These are phyloP conservation scores for Rhodinocichla rosea DNA, from an alignment of 2,113 vertebrate species.

Conservation along the genomic window DNA sequence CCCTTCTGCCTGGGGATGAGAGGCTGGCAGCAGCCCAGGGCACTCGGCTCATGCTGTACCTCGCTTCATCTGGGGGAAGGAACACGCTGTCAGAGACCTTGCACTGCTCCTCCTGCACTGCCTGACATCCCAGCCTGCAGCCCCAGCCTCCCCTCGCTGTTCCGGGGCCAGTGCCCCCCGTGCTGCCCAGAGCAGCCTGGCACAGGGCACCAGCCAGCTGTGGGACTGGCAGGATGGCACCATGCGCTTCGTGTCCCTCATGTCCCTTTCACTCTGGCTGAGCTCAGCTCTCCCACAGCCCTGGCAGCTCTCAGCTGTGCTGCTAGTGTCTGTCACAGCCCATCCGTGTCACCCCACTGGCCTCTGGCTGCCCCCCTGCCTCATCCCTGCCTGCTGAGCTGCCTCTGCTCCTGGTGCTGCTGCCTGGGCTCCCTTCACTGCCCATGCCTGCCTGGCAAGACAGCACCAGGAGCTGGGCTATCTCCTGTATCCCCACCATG, in stretches of 20 bases:
- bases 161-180: fast-evolving
- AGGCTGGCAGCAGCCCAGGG: background rate
- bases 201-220: background rate
- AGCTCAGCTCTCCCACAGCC: background rate
- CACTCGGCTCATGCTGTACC: background rate
- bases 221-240: background rate
- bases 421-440: background rate
- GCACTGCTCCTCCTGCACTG: background rate
- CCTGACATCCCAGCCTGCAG: background rate
- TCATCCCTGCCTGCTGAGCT: background rate
- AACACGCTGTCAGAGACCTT: background rate
- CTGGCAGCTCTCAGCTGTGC: background rate
- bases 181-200: background rate
- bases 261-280: background rate
- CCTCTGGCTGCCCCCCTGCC: background rate
- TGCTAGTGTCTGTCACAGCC: constrained; percentile 10
- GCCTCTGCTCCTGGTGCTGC: background rate
- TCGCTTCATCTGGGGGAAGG: background rate
- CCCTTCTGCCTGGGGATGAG: background rate
- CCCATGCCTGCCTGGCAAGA: background rate
- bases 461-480: background rate
- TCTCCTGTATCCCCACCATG: background rate
- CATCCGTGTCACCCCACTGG: background rate
- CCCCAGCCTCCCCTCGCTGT: background rate
- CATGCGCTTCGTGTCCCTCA: fast-evolving